Percentiles rank a stretch among this genome's conserved stretches.
Evolutionary conservation across 1,140 invertebrate genomes (phyloP).

Genomic region (Drosophila suzukii): DNA sequence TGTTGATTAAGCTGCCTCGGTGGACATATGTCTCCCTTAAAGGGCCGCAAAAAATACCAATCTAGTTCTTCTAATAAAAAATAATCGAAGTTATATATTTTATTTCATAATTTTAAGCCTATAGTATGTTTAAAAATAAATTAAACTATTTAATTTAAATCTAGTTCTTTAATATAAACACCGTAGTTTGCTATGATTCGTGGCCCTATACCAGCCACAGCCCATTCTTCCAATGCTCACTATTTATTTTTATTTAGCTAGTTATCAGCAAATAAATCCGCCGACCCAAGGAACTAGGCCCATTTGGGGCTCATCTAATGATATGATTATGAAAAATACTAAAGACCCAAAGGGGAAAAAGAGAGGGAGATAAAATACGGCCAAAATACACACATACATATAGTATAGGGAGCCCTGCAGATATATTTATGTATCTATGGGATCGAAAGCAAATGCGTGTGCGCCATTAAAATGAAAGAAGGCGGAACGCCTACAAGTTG

Average conservation of each 20-base stretch:
- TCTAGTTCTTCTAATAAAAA: no score
- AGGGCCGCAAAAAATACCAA: no score
- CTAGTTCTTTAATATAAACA: no score
- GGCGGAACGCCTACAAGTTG: slow-evolving; percentile 73
- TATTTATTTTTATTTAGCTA: slow-evolving; percentile 60
- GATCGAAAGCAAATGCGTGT: slow-evolving; percentile 80
- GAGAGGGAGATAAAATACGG: slow-evolving; percentile 62
- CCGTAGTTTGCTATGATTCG: not conserved
- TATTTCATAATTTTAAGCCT: no score
- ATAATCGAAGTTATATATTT: no score
- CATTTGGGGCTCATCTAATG: slow-evolving; percentile 65
- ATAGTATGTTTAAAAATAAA: no score
- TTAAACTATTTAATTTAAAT: no score
- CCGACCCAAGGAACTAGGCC: slow-evolving; percentile 51
- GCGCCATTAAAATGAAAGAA: slow-evolving; percentile 81
- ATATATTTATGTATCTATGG: slow-evolving; percentile 62
- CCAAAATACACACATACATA: slow-evolving; percentile 19
- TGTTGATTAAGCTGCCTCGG: slow-evolving; percentile 10
- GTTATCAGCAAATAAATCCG: slow-evolving; percentile 66
- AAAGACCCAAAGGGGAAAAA: slow-evolving; percentile 23
- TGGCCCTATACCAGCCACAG: not conserved
- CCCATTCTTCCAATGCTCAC: slow-evolving; percentile 1
- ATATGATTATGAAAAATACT: slow-evolving; percentile 80
- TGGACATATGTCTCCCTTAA: slow-evolving; percentile 6
- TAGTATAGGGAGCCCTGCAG: slow-evolving; percentile 20